A percentile compares a stretch with the other conserved stretches of the same genome.
These are phyloP conservation scores for Odontocolon sp. DNA, from an alignment of 2,888 invertebrate species.

Conservation along the genomic window DNA sequence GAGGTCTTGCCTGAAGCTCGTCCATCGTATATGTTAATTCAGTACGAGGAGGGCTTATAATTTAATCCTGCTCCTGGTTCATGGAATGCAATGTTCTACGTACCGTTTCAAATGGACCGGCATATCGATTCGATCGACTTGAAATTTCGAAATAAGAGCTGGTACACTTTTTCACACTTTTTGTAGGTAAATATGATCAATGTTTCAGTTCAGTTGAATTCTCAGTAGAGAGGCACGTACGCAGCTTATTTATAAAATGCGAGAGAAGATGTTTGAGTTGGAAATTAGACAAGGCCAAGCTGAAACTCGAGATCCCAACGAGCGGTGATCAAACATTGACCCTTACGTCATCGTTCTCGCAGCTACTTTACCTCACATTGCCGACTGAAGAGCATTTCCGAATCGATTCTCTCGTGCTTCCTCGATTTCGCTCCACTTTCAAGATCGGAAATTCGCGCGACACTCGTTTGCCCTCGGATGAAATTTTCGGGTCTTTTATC, in stretches of 20 bases:
- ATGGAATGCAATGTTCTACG: neutral
- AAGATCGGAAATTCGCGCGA: neutral
- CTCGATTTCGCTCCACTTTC: conserved; percentile 15
- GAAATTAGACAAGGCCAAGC: conserved; percentile 56
- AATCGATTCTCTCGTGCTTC: conserved; percentile 22
- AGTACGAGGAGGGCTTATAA: conserved; percentile 29
- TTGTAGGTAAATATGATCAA: too few relatives aligned
- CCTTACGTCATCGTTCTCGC: conserved; percentile 51
- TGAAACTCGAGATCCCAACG: conserved; percentile 41
- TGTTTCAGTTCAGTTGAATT: conserved; percentile 33
- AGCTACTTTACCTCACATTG: conserved; percentile 4
- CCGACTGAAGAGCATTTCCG: conserved; percentile 14
- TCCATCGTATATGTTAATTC: conserved; percentile 46
- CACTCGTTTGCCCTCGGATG: too few relatives aligned
- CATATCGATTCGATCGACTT: neutral
- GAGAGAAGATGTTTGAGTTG: conserved; percentile 57
- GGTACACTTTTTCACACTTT: too few relatives aligned
- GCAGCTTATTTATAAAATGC: neutral
- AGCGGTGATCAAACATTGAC: conserved; percentile 60
- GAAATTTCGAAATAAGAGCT: too few relatives aligned
- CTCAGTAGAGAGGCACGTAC: conserved; percentile 5
- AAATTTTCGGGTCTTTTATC: neutral
- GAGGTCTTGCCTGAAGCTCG: conserved; percentile 23
- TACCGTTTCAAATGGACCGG: neutral
- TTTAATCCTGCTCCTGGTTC: neutral